These are phyloP conservation scores for Tamias sibiricus DNA, from an alignment of 2,113 vertebrate species.

Conservation along the genomic window DNA sequence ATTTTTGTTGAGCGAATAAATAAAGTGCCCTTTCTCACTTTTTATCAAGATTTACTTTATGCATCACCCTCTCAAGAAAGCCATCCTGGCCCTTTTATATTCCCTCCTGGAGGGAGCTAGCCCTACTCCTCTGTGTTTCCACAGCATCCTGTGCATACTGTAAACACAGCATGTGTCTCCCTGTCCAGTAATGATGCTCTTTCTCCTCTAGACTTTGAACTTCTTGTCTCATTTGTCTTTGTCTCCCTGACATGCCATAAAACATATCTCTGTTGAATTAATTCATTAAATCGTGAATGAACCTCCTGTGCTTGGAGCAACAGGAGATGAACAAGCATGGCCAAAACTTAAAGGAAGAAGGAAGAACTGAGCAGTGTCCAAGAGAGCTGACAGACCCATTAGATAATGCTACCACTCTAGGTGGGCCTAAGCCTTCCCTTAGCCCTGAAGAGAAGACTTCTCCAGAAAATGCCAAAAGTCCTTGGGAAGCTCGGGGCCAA, in stretches of 20 bases:
- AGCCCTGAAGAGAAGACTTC: background rate
- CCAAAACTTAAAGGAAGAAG: background rate
- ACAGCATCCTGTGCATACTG: background rate
- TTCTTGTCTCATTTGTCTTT: conserved; percentile 12
- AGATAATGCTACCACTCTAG: fast-evolving
- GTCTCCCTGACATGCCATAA: background rate
- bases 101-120: background rate
- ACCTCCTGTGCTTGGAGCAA: background rate
- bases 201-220: background rate
- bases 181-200: background rate
- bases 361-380: background rate
- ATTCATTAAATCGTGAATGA: background rate
- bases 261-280: background rate
- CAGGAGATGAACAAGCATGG: background rate
- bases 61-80: background rate
- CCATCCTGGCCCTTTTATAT: background rate
- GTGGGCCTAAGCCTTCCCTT: background rate
- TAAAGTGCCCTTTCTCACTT: background rate
- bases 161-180: background rate
- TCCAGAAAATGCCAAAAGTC: background rate
- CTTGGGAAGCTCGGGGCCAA: background rate
- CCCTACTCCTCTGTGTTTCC: too few relatives aligned
- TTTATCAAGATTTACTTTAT: background rate
- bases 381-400: background rate
- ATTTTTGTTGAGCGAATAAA: background rate